Evolutionary conservation across 2,888 invertebrate species (phyloP).

Genomic region (Harpalus rufipes): DNA sequence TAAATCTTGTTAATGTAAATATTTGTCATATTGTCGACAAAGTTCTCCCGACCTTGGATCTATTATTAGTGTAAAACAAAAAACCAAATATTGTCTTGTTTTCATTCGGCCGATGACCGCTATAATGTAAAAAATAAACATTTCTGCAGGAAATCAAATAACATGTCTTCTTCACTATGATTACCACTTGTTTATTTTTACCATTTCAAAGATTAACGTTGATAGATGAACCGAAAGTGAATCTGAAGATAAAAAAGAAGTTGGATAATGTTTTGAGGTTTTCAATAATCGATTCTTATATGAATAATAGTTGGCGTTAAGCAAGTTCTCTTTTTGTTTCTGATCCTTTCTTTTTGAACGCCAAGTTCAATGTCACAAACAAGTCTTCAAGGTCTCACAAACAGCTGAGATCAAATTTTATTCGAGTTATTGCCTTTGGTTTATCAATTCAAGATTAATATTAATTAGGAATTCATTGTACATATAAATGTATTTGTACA

Average conservation of each 20-base stretch:
- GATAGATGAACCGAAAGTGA: constrained; percentile 23
- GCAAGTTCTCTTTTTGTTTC: constrained; percentile 23
- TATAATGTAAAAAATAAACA: not conserved
- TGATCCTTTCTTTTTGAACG: constrained; percentile 32
- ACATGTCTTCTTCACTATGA: not conserved
- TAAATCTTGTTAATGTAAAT: not conserved
- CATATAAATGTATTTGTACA: not conserved
- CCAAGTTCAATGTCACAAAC: constrained; percentile 46
- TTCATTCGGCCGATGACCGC: constrained; percentile 43
- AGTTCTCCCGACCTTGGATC: not conserved
- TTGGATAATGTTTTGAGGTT: not conserved
- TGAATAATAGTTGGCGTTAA: constrained; percentile 33
- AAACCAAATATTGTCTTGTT: constrained; percentile 27
- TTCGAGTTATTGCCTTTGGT: constrained; percentile 6
- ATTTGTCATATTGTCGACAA: constrained; percentile 6
- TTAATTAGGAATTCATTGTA: not conserved
- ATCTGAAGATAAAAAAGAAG: not conserved
- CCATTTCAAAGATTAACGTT: constrained; percentile 5
- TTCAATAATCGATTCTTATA: not conserved
- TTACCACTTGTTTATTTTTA: not conserved
- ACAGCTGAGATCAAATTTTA: constrained; percentile 34
- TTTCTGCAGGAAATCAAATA: constrained; percentile 18
- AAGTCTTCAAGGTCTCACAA: constrained; percentile 29
- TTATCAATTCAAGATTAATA: constrained; percentile 5
- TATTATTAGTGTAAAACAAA: constrained; percentile 35